Evolutionary conservation across 2,888 invertebrate genomes (phyloP).

Genomic region (Emmelina monodactyla): DNA sequence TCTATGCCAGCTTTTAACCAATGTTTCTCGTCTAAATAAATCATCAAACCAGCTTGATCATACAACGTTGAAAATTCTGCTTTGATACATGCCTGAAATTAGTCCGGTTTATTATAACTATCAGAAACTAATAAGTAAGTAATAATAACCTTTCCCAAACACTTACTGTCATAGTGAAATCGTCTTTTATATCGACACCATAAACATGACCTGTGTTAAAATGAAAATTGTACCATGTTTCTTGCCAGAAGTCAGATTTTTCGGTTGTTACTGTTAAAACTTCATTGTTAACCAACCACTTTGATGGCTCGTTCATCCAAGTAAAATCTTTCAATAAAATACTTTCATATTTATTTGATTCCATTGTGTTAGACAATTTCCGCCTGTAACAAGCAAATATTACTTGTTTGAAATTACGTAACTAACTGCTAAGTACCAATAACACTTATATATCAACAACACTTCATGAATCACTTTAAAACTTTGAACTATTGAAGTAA

Average conservation of each 20-base stretch:
- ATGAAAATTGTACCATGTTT: constrained; percentile 37
- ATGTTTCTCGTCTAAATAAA: constrained; percentile 42
- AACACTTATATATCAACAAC: too few species aligned
- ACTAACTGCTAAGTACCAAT: too few species aligned
- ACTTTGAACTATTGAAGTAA: too few species aligned
- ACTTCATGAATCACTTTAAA: too few species aligned
- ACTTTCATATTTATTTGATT: constrained; percentile 11
- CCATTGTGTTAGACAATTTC: constrained; percentile 8
- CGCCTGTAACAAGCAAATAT: too few species aligned
- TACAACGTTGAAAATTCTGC: constrained; percentile 37
- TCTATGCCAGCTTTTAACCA: constrained; percentile 51
- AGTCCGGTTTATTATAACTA: constrained; percentile 2
- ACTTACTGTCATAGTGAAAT: constrained; percentile 38
- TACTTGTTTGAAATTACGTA: too few species aligned
- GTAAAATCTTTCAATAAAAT: constrained; percentile 23
- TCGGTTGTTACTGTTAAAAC: constrained; percentile 29
- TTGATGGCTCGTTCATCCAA: constrained; percentile 41
- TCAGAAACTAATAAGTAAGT: background rate
- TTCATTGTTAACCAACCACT: constrained; percentile 25
- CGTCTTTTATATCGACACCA: constrained; percentile 29
- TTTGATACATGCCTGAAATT: constrained; percentile 34
- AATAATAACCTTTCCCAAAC: too few species aligned
- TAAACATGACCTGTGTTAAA: constrained; percentile 38
- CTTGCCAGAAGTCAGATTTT: constrained; percentile 49
- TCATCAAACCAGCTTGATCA: constrained; percentile 51